A percentile compares a stretch with the other conserved stretches of the same genome.
Evolutionary conservation across 2,797 vertebrate species (phyloP).

Genomic region (Valencia hispanica): DNA sequence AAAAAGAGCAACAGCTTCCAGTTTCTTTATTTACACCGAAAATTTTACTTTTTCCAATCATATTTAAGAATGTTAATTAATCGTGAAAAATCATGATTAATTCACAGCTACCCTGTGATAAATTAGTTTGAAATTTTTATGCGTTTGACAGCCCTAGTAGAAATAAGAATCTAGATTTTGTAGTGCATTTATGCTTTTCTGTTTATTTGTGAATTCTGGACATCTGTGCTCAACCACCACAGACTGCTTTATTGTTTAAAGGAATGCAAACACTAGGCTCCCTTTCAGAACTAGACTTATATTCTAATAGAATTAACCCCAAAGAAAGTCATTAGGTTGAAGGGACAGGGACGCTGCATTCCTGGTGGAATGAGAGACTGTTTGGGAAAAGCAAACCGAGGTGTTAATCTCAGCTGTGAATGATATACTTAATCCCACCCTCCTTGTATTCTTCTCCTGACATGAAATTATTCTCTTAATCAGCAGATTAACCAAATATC

Average conservation of each 20-base stretch:
- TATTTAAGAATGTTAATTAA: no score
- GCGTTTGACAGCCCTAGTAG: no score
- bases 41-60: no score
- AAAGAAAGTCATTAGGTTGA: constrained; percentile 53
- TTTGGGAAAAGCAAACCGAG: constrained; percentile 71
- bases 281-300: constrained; percentile 15
- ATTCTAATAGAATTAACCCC: constrained; percentile 37
- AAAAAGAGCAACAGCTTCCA: no score
- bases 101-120: no score
- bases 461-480: constrained; percentile 28
- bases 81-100: no score
- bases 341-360: constrained; percentile 60
- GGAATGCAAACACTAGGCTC: constrained; percentile 5
- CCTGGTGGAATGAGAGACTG: constrained; percentile 54
- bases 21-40: no score
- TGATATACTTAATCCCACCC: constrained; percentile 61
- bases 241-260: constrained; percentile 9
- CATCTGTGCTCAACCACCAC: not conserved
- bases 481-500: not conserved
- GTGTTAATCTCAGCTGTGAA: constrained; percentile 62
- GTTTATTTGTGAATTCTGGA: not conserved
- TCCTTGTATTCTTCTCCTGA: constrained; percentile 48
- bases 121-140: no score
- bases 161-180: not conserved
- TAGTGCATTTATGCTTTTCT: not conserved